phyloP scores from a whole-genome alignment of 1,140 invertebrate species.

The Matsumurasca onukii region DNA sequence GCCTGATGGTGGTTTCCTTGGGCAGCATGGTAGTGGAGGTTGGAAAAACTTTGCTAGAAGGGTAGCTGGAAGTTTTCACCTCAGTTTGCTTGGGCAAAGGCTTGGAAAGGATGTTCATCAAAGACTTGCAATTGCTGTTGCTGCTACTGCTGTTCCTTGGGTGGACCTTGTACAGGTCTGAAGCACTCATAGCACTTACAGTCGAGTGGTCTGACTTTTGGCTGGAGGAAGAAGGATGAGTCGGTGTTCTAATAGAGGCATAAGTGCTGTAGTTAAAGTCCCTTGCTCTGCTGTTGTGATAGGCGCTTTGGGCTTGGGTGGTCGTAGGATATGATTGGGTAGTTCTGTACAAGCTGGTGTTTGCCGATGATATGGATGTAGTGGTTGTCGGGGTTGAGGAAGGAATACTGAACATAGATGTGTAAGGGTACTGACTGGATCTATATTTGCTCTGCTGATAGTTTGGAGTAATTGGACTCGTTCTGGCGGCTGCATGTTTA shows the following conservation, averaged over 20 bases:
- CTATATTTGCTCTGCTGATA: conserved; percentile 41
- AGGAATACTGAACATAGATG: conserved; percentile 18
- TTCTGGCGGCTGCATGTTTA: conserved; percentile 47
- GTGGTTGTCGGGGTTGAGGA: conserved; percentile 5
- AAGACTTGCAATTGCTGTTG: conserved; percentile 23
- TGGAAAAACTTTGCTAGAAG: background rate
- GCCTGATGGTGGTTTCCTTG: conserved; percentile 3
- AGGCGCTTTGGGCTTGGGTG: background rate
- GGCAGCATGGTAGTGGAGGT: conserved; percentile 8
- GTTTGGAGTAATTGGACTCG: conserved; percentile 51
- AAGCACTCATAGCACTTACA: background rate
- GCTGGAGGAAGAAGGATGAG: background rate
- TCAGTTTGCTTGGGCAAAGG: background rate
- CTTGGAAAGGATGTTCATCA: conserved; percentile 8
- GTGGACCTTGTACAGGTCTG: background rate
- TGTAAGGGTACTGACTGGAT: conserved; percentile 17
- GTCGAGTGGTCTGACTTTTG: background rate
- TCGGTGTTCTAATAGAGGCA: background rate
- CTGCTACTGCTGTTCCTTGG: conserved; percentile 16
- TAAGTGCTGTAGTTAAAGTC: background rate
- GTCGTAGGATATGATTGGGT: background rate
- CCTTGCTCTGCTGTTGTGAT: background rate
- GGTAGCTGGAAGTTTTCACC: background rate
- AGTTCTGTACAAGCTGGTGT: background rate
- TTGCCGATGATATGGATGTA: background rate